Conservation (phyloP, 1,140 invertebrate genomes). For the Dufourea novaeangliae region DNA sequence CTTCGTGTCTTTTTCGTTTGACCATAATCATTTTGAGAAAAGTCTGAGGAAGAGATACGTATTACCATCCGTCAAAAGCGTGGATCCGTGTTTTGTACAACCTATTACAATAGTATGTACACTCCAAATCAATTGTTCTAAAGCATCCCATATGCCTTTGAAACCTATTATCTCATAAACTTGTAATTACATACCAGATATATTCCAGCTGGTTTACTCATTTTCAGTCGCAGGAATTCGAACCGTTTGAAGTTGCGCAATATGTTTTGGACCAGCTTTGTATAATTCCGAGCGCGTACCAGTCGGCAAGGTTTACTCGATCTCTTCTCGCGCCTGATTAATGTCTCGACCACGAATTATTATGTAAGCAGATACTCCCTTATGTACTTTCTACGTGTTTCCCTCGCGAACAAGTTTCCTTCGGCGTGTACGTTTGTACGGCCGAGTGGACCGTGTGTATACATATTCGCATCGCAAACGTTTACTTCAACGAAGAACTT, state of each 20-base stretch:
- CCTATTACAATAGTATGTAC: too few relatives aligned
- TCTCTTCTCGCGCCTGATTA: background rate
- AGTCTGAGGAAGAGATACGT: too few relatives aligned
- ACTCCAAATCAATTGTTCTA: too few relatives aligned
- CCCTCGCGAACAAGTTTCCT: conserved; percentile 19
- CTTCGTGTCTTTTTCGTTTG: too few relatives aligned
- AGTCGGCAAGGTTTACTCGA: background rate
- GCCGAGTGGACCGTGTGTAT: background rate
- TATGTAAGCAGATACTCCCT: conserved; percentile 24
- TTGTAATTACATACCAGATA: background rate
- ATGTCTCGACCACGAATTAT: background rate
- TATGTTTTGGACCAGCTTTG: background rate
- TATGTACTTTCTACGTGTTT: conserved; percentile 35
- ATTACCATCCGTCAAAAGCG: too few relatives aligned
- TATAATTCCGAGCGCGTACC: background rate
- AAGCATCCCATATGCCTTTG: too few relatives aligned
- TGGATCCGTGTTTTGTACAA: too few relatives aligned
- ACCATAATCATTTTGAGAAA: too few relatives aligned
- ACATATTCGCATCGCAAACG: background rate
- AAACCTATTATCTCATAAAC: background rate
- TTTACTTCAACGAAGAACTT: background rate
- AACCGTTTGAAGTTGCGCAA: background rate
- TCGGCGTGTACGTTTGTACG: background rate
- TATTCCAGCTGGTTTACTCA: background rate
- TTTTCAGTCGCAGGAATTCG: background rate